Evolutionary conservation across 1,140 invertebrate genomes (phyloP).

Genomic region (Psilanteris sp.): DNA sequence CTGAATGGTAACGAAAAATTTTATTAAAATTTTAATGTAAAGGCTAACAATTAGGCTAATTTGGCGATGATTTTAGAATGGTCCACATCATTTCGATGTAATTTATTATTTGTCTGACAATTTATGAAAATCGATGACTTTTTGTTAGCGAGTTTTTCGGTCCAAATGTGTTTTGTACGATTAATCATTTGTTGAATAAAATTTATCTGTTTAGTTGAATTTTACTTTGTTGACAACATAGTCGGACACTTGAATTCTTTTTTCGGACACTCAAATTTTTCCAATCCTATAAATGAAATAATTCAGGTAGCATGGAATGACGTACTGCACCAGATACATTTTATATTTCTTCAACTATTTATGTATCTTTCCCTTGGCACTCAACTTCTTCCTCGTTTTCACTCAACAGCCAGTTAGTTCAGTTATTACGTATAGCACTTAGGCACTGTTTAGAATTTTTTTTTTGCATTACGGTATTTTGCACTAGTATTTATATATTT

Average conservation of each 20-base stretch:
- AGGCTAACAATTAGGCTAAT: constrained; percentile 35
- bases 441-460: constrained; percentile 48
- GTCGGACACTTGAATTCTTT: constrained; percentile 53
- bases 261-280: too few relatives aligned
- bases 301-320: constrained; percentile 67
- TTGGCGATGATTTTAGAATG: constrained; percentile 16
- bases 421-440: constrained; percentile 55
- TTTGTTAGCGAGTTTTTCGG: constrained; percentile 37
- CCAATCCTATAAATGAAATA: constrained; percentile 56
- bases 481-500: constrained; percentile 48
- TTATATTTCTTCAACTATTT: constrained; percentile 56
- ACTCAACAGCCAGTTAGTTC: constrained; percentile 55
- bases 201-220: constrained; percentile 38
- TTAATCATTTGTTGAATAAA: constrained; percentile 50
- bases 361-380: constrained; percentile 64
- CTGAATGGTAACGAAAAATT: constrained; percentile 10
- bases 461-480: constrained; percentile 44
- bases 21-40: constrained; percentile 20
- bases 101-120: constrained; percentile 33
- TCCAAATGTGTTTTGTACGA: constrained; percentile 35
- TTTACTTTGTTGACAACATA: constrained; percentile 52
- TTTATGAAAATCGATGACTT: constrained; percentile 6
- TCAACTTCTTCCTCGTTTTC: constrained; percentile 64
- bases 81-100: constrained; percentile 23
- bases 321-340: constrained; percentile 54